Percentiles rank a stretch among this genome's conserved stretches.
phyloP scores from a whole-genome alignment of 2,113 vertebrate genomes.

The Struthidea cinerea region DNA sequence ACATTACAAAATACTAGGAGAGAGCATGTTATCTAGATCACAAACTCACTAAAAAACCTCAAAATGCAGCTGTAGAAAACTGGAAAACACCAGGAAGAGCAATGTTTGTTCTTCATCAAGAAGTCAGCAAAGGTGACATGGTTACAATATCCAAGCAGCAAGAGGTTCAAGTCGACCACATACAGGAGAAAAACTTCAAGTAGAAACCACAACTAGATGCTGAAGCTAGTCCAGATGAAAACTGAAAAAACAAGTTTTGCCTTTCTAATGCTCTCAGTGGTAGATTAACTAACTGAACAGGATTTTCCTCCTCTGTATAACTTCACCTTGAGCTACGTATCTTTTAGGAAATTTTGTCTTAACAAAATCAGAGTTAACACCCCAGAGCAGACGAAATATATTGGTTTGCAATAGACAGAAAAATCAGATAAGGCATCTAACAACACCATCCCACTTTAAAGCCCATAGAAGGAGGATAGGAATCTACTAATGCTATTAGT shows the following conservation, averaged over 20 bases:
- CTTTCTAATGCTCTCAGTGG: neutral
- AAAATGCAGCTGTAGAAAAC: neutral
- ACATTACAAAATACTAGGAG: neutral
- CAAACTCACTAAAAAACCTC: neutral
- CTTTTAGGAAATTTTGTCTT: neutral
- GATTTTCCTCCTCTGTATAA: neutral
- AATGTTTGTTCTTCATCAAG: neutral
- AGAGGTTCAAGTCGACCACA: neutral
- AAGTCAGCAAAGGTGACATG: neutral
- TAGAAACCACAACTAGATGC: neutral
- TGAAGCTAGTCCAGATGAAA: neutral
- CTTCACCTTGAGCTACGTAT: neutral
- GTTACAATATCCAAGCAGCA: neutral
- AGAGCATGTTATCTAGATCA: neutral
- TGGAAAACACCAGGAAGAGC: neutral
- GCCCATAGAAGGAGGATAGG: neutral
- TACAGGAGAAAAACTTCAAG: neutral
- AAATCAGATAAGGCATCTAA: neutral
- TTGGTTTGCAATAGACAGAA: neutral
- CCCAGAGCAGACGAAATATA: neutral
- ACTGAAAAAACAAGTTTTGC: neutral
- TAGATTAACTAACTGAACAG: neutral
- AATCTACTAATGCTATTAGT: neutral
- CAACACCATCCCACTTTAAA: neutral
- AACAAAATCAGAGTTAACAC: neutral